Evolutionary conservation across 2,113 vertebrate genomes (phyloP).

Genomic region (Notothenia rossii): DNA sequence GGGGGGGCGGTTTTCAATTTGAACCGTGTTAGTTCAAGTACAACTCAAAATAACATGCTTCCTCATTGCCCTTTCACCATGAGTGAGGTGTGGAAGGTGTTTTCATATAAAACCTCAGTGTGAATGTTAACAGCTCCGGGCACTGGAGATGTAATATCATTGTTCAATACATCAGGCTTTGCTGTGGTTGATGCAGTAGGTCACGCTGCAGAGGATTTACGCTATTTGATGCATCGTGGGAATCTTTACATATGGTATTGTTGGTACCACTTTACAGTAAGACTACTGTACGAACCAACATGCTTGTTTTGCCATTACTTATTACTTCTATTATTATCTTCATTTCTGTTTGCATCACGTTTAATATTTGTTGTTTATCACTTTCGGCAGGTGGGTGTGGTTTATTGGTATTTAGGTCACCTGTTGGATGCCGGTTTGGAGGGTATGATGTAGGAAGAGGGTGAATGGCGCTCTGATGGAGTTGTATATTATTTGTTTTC

Average conservation of each 20-base stretch:
- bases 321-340: no score
- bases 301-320: no score
- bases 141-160: constrained; percentile 52
- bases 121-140: constrained; percentile 48
- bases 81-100: constrained; percentile 38
- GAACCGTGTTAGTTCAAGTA: constrained; percentile 46
- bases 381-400: no score
- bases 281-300: no score
- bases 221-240: constrained; percentile 34
- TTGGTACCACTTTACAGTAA: no score
- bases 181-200: constrained; percentile 26
- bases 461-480: no score
- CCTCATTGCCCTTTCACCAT: constrained; percentile 53
- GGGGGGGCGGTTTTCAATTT: constrained; percentile 35
- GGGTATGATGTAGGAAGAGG: no score
- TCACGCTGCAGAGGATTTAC: constrained; percentile 35
- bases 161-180: constrained; percentile 42
- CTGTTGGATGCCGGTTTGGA: no score
- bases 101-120: constrained; percentile 28
- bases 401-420: no score
- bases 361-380: no score
- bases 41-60: constrained; percentile 53
- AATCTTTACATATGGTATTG: constrained; percentile 8
- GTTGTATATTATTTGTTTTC: no score
- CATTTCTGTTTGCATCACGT: no score